Percentiles rank a stretch among this genome's conserved stretches.
These are phyloP conservation scores for Cylloceria caligata DNA, from an alignment of 2,888 invertebrate species.

Conservation along the genomic window DNA sequence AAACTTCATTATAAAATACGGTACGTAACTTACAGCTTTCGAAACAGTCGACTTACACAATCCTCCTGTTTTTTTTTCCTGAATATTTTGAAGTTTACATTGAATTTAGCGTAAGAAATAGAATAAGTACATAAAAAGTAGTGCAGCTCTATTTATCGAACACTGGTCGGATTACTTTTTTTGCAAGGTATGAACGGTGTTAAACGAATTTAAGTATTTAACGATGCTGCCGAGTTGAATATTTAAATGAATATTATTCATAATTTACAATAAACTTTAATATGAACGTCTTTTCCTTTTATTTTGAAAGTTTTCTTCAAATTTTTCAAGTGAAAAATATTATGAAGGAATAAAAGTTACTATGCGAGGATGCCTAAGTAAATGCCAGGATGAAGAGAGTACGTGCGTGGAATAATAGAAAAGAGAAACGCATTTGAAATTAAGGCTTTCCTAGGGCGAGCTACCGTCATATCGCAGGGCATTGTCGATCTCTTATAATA, in stretches of 20 bases:
- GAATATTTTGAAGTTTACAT: no score
- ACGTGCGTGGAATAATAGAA: constrained; percentile 13
- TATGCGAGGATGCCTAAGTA: neutral
- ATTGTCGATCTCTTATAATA: constrained; percentile 44
- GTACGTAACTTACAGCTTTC: no score
- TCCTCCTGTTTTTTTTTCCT: no score
- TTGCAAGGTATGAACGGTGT: no score
- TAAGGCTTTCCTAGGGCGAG: neutral
- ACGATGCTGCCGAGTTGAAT: neutral
- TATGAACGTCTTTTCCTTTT: no score
- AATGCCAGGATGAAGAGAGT: neutral
- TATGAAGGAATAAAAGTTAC: neutral
- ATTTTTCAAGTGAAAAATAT: neutral
- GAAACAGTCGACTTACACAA: no score
- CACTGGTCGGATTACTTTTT: no score
- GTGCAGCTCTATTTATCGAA: no score
- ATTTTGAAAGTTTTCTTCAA: neutral
- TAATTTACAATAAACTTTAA: neutral
- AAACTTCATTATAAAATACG: no score
- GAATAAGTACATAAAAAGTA: no score
- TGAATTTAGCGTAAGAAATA: no score
- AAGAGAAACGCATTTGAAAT: neutral
- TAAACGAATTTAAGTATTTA: no score
- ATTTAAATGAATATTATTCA: neutral
- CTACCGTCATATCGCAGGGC: constrained; percentile 30